phyloP scores from a whole-genome alignment of 1,140 invertebrate genomes.

The Aphelenchoides fujianensis region DNA sequence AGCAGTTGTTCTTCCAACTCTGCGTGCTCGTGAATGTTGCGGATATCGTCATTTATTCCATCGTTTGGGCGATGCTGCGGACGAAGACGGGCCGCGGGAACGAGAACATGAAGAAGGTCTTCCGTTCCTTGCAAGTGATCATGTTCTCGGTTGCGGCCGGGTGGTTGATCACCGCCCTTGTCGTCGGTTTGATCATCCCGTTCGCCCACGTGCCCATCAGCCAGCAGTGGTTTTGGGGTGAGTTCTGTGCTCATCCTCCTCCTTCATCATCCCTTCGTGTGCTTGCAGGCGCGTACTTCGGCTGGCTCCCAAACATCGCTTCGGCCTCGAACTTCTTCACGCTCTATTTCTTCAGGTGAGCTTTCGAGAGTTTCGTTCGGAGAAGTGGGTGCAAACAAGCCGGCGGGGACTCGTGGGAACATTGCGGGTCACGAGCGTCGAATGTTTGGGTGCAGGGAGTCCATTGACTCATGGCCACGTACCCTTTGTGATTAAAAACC shows the following conservation, averaged over 20 bases:
- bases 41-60: constrained; percentile 3
- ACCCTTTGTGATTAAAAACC: too few relatives aligned
- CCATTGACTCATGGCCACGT: too few relatives aligned
- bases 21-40: constrained; percentile 15
- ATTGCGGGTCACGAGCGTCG: too few relatives aligned
- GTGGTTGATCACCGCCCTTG: neutral
- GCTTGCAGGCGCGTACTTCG: constrained; percentile 1
- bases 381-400: neutral
- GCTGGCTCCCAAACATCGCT: neutral
- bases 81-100: neutral
- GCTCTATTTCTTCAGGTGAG: constrained; percentile 13
- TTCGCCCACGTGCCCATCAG: neutral
- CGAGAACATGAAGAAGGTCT: constrained; percentile 10
- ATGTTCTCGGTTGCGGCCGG: constrained; percentile 7
- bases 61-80: constrained; percentile 2
- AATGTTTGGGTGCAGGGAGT: too few relatives aligned
- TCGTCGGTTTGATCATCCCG: constrained; percentile 2
- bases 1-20: constrained; percentile 13
- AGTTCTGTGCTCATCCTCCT: neutral
- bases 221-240: constrained; percentile 8
- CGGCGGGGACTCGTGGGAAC: neutral
- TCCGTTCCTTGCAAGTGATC: constrained; percentile 7
- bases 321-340: neutral
- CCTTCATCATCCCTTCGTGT: neutral
- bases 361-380: constrained; percentile 1